Percentiles rank a stretch among this genome's conserved stretches.
phyloP scores from a whole-genome alignment of 2,797 vertebrate genomes.

The Thalassophryne amazonica region DNA sequence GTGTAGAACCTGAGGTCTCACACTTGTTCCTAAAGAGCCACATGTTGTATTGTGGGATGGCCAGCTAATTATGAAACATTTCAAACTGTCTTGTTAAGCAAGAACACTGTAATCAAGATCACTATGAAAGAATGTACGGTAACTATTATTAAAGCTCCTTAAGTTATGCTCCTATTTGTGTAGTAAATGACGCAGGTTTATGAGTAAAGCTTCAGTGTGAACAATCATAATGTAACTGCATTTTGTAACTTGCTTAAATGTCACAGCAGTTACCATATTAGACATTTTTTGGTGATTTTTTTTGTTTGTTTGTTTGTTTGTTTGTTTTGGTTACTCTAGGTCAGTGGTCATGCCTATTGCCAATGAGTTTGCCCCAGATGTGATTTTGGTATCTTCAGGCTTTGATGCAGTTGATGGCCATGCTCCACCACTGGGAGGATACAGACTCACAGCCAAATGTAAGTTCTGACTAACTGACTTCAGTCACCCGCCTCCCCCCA shows the following conservation, averaged over 20 bases:
- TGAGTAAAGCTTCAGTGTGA: too few species aligned
- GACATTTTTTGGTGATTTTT: neutral
- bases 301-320: neutral
- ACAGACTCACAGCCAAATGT: slow-evolving; percentile 93
- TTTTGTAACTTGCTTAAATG: too few species aligned
- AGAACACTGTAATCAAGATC: slow-evolving; percentile 10
- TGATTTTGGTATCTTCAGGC: slow-evolving; percentile 93
- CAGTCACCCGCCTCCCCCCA: too few species aligned
- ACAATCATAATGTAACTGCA: too few species aligned
- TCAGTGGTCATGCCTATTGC: slow-evolving; percentile 96
- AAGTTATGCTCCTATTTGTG: too few species aligned
- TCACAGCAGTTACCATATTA: too few species aligned
- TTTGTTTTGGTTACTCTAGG: slow-evolving; percentile 55
- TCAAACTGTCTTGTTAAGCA: too few species aligned
- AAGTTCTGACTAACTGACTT: slow-evolving; percentile 58
- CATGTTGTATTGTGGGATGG: slow-evolving; percentile 42
- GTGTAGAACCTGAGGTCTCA: slow-evolving; percentile 3
- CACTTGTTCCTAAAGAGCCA: slow-evolving; percentile 20
- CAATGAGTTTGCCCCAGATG: slow-evolving; percentile 90
- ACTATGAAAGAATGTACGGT: slow-evolving; percentile 3
- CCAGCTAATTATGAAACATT: slow-evolving; percentile 32
- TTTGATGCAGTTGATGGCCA: slow-evolving; percentile 95
- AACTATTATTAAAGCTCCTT: too few species aligned
- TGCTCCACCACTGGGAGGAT: slow-evolving; percentile 90
- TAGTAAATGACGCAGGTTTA: too few species aligned